Conservation (phyloP, 1,140 invertebrate species). For the Zaprionus capensis region DNA sequence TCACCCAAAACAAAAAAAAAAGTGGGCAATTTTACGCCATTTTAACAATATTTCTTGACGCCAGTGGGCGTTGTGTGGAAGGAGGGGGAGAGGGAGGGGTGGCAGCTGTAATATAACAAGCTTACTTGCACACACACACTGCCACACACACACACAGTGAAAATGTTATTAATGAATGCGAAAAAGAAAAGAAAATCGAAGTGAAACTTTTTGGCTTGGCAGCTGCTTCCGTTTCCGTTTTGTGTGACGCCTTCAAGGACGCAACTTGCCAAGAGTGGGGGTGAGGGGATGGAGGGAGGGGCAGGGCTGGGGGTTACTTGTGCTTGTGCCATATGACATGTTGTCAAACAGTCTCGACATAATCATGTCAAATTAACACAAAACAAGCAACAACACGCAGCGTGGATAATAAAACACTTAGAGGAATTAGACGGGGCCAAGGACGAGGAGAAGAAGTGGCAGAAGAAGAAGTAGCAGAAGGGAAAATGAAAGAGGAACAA, state of each 20-base stretch:
- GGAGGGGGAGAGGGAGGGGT: too few species aligned
- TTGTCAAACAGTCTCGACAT: slow-evolving; percentile 79
- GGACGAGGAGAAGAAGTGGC: slow-evolving; percentile 11
- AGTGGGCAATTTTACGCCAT: slow-evolving; percentile 81
- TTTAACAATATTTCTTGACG: slow-evolving; percentile 72
- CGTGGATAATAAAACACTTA: slow-evolving; percentile 73
- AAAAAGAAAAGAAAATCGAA: slow-evolving; percentile 8
- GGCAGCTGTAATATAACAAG: slow-evolving; percentile 14
- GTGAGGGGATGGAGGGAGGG: background rate
- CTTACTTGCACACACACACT: slow-evolving; percentile 14
- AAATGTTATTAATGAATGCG: slow-evolving; percentile 80
- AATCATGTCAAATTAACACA: slow-evolving; percentile 82
- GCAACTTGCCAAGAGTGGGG: background rate
- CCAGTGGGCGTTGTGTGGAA: background rate
- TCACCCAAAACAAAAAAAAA: slow-evolving; percentile 41
- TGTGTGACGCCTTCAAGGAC: slow-evolving; percentile 38
- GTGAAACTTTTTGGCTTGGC: slow-evolving; percentile 47
- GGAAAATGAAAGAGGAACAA: background rate
- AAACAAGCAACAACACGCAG: slow-evolving; percentile 36
- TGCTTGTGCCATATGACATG: slow-evolving; percentile 64
- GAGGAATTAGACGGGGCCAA: slow-evolving; percentile 60
- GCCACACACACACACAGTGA: background rate
- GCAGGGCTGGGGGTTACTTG: background rate
- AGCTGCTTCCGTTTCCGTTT: slow-evolving; percentile 59
- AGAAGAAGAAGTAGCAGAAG: background rate